Conservation (phyloP, 2,113 vertebrate species). For the Galbula dea region DNA sequence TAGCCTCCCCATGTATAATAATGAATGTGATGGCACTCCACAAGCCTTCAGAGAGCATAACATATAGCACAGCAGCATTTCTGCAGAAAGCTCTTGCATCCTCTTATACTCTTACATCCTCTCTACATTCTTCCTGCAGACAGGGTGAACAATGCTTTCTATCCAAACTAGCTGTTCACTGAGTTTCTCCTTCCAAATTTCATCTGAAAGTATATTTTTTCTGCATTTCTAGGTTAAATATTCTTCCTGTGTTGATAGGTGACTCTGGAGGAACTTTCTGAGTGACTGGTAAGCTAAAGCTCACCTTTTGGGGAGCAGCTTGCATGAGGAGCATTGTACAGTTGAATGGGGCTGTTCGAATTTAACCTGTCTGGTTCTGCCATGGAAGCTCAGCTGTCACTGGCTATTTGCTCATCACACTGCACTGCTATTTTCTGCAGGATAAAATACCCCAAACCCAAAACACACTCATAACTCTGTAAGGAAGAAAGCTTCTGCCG, state of each 20-base stretch:
- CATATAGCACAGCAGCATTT: neutral
- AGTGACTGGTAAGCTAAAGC: neutral
- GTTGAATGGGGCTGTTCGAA: neutral
- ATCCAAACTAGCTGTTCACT: neutral
- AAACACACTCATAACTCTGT: neutral
- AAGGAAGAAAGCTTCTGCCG: neutral
- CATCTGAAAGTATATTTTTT: neutral
- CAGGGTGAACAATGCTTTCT: fast-evolving
- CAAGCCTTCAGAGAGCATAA: neutral
- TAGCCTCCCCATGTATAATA: neutral
- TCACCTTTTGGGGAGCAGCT: neutral
- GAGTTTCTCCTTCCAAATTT: neutral
- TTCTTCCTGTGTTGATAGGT: neutral
- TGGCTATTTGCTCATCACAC: neutral
- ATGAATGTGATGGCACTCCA: neutral
- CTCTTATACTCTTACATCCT: neutral
- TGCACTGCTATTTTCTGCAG: neutral
- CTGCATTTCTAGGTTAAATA: neutral
- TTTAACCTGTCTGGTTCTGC: neutral
- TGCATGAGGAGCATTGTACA: fast-evolving
- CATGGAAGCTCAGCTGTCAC: neutral
- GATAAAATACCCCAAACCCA: neutral
- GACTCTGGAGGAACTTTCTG: neutral
- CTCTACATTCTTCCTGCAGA: neutral
- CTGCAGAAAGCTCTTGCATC: neutral